Evolutionary conservation across 1,140 invertebrate species (phyloP).

Genomic region (Theocolax elegans): DNA sequence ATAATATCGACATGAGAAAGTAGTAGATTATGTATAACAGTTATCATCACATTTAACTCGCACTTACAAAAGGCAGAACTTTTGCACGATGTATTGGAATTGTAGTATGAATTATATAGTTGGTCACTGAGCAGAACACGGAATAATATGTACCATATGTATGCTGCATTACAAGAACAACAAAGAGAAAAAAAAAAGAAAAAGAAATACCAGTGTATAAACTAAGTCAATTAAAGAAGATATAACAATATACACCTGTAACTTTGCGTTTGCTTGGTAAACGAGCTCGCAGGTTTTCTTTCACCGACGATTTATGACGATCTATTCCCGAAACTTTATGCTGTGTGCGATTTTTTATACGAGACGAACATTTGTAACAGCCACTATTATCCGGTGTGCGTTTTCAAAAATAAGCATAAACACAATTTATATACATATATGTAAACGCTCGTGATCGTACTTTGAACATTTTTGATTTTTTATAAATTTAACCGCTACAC

Average conservation of each 20-base stretch:
- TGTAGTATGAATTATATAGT: background rate
- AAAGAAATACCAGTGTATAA: too few relatives aligned
- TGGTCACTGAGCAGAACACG: slow-evolving; percentile 4
- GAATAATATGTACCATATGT: slow-evolving; percentile 22
- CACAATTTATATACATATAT: slow-evolving; percentile 1
- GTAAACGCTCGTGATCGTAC: background rate
- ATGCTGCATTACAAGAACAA: slow-evolving; percentile 41
- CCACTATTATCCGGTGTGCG: background rate
- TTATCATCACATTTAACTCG: slow-evolving; percentile 22
- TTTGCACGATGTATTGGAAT: slow-evolving; percentile 23
- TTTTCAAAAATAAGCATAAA: slow-evolving; percentile 12
- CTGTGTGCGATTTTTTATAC: slow-evolving; percentile 24
- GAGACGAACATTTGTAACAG: too few relatives aligned
- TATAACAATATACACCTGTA: slow-evolving; percentile 38
- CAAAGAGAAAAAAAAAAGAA: too few relatives aligned
- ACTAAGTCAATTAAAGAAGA: slow-evolving; percentile 56
- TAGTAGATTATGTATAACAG: slow-evolving; percentile 25
- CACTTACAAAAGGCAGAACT: slow-evolving; percentile 28
- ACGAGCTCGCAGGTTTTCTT: slow-evolving; percentile 28
- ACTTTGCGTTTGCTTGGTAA: slow-evolving; percentile 11
- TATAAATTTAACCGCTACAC: background rate
- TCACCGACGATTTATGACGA: background rate
- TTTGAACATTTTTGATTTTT: background rate
- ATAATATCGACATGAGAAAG: slow-evolving; percentile 26
- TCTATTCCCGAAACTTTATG: slow-evolving; percentile 8